Evolutionary conservation across 2,113 vertebrate genomes (phyloP), one percentile per base, ranked within the genome.

Genomic region (Halcyon malimbica): DNA sequence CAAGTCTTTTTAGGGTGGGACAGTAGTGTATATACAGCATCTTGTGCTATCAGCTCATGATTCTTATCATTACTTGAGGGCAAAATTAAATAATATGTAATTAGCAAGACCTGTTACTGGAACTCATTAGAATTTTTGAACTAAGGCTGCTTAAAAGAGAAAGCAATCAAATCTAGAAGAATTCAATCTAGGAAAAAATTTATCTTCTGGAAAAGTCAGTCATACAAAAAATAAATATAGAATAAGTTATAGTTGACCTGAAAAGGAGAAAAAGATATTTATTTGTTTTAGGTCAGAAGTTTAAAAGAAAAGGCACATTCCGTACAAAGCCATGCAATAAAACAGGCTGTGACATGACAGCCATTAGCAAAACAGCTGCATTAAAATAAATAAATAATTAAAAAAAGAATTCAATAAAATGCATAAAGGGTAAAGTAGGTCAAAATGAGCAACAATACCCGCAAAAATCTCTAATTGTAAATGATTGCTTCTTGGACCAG

Each of bases 291-390:
- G 54, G 73, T 87, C 74, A 87, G 39, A 79, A 89, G 69, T 87
- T 93, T 89, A 84, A 96, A 93, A 60, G 64, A 79, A 90, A 96
- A 88, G 35, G n/a, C 26, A 87, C 51, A 68, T 78, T 87, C 91
- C 76, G 53, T 54, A 85, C 50, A 95, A 92, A 16, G 77, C 29
- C 51, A 77, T 35, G 63, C 80, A 92, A 90, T 92, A 93, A 96
- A 96, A 76, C 37, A 91, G 68, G 24, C n/a, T 91, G 39, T 94
- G 94, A 90, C 69, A 71, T 69, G 87, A 94, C 74, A 96, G 67
- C 46, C 83, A 94, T 96, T 95, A 95, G 79, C 85, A 93, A 94
- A 92, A 89, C 63, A 95, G 80, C 12, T 71, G 26, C 63, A 80
- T 86, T 64, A 83, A 35, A 94, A 77, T 4, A 95, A 86, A 87